Conservation (phyloP, 2,113 vertebrate genomes). For the Myanophis thanlyinensis region DNA sequence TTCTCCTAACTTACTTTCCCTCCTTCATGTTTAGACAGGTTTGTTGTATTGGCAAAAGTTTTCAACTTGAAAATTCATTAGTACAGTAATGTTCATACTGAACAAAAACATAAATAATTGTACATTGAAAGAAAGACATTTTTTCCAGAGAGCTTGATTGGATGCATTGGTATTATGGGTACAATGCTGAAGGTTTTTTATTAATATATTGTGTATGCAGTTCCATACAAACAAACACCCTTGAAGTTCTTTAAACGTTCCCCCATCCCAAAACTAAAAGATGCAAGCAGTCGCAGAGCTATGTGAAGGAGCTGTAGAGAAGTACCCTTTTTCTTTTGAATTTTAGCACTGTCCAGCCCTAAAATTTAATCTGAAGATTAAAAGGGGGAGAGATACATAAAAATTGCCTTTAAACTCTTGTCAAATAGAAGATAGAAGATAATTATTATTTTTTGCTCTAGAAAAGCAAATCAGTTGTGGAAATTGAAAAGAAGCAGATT, state of each 20-base stretch:
- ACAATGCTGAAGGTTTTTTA: not conserved
- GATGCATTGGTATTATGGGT: not conserved
- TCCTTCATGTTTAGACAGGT: not conserved
- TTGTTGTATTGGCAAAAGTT: not conserved
- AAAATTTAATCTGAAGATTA: not conserved
- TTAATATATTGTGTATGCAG: not conserved
- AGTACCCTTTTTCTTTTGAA: not conserved
- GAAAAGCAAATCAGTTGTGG: not conserved
- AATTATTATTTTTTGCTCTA: not conserved
- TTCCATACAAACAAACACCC: not conserved
- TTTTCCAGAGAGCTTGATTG: not conserved
- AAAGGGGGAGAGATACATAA: not conserved
- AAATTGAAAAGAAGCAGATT: not conserved
- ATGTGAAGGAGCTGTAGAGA: not conserved
- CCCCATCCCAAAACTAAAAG: not conserved
- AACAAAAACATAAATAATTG: not conserved
- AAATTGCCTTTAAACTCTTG: not conserved
- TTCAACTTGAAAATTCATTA: not conserved
- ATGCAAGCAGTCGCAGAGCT: not conserved
- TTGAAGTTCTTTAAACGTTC: not conserved
- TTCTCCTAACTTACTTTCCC: not conserved
- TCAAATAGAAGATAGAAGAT: not conserved
- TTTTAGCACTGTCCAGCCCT: not conserved
- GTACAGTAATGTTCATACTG: not conserved
- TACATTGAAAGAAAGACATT: not conserved